Base-by-base conservation (phyloP, 2,888 invertebrate genomes). In the Sinhomidia bicolor region DNA sequence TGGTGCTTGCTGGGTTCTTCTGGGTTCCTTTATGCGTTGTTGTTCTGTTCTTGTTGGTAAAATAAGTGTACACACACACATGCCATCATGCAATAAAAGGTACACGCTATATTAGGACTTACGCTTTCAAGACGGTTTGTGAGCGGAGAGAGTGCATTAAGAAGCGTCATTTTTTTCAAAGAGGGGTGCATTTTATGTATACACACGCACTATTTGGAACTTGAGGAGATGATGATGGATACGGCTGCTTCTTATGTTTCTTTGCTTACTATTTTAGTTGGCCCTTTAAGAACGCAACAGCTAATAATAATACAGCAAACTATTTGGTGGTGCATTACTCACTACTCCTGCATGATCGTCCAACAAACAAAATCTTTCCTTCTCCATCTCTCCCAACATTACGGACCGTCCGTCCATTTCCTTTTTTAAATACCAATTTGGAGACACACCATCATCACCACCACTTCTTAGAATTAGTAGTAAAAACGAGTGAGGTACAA, bases 381-480 rank as follows among this genome's bases (percentile, higher is more conserved):
- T 57, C n/a, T 36, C 10, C 20, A 14, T 14, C 0, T 17, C 23
- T 2, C 23, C 4, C 36, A 3, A 36, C 36, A 5, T 5, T 36
- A 36, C 7, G 36, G 26, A 74, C 44, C 62, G 44, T 80, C 62
- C 80, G 60, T 80, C n/a, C n/a, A n/a, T 80, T 62, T 41, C 74
- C 62, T 20, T 80, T 74, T 86, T 86, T 71, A 86, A 86, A 86
- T 86, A 47, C 81, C 86, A 86, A 74, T 86, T 81, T 81, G 76
- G 79, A 81, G 86, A 57, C 62, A 62, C 76, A 47, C 47, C 74
- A 62, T 85, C 41, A 36, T 36, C 36, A 36, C 36, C 7, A 36
- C 47, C 47, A 44, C 6, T 71, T 32, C 60, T 74, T 62, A 44
- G 26, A 54, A 80, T 80, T 60, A 41, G 79, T 36, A 41, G 57